Conservation (phyloP, 2,113 vertebrate species). For the Puffinus mauretanicus region DNA sequence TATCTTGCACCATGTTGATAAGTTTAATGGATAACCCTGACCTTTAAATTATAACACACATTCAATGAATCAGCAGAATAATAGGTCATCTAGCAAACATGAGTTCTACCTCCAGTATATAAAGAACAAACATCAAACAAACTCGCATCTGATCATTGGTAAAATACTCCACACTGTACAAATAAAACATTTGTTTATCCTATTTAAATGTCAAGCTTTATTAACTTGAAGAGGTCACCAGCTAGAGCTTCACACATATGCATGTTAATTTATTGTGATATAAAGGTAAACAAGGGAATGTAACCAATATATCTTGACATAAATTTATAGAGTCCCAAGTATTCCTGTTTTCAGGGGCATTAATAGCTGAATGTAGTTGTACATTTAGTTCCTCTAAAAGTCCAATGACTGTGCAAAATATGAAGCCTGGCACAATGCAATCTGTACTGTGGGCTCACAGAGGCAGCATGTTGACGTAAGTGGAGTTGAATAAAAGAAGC, state of each 20-base stretch:
- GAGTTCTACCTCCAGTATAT: neutral
- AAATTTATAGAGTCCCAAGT: neutral
- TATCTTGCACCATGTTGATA: constrained; percentile 75
- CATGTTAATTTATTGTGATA: constrained; percentile 10
- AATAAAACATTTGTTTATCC: constrained; percentile 62
- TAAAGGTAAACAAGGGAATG: constrained; percentile 26
- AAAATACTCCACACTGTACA: constrained; percentile 38
- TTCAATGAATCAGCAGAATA: constrained; percentile 73
- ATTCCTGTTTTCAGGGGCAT: neutral
- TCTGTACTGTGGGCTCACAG: neutral
- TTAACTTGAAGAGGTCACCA: constrained; percentile 54
- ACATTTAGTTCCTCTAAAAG: neutral
- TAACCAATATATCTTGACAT: neutral
- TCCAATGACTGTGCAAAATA: neutral
- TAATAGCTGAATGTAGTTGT: neutral
- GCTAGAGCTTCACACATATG: neutral
- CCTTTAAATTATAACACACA: constrained; percentile 80
- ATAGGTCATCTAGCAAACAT: constrained; percentile 48
- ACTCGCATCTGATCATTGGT: neutral
- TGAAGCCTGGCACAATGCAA: neutral
- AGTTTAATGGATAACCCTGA: constrained; percentile 84
- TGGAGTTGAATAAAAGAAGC: neutral
- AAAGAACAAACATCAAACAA: constrained; percentile 43
- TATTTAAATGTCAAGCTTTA: constrained; percentile 65
- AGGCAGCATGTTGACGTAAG: neutral